Percentiles rank a stretch among this genome's conserved stretches.
Evolutionary conservation across 1,140 invertebrate genomes (phyloP).

Genomic region (Oreohelix idahoensis): DNA sequence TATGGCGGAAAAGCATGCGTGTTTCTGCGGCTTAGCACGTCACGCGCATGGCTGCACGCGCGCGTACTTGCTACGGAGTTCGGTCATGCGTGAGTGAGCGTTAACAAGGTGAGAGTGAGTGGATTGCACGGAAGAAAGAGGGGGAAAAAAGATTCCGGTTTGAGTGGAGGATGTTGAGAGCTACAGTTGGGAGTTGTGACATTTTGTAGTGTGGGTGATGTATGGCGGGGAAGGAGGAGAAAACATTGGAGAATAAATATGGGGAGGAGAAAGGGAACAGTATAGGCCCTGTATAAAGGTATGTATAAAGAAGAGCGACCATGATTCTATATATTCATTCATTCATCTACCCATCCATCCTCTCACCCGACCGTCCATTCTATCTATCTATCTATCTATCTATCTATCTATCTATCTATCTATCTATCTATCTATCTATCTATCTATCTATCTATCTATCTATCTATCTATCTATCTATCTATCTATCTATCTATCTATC

Average conservation of each 20-base stretch:
- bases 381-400: not conserved
- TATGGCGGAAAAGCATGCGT: slow-evolving; percentile 4
- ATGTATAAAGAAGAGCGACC: no score
- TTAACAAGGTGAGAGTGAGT: not conserved
- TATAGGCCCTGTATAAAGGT: no score
- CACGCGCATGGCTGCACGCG: slow-evolving; percentile 9
- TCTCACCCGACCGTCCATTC: no score
- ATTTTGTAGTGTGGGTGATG: not conserved
- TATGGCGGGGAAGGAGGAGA: not conserved
- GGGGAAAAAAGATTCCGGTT: not conserved
- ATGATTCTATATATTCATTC: no score
- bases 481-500: no score
- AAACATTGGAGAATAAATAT: not conserved
- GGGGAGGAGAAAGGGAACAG: not conserved
- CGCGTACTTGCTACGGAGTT: not conserved
- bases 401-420: no score
- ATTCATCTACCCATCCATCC: no score
- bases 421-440: no score
- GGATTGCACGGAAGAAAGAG: not conserved
- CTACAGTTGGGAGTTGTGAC: not conserved
- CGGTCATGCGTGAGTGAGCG: slow-evolving; percentile 1
- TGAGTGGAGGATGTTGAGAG: not conserved
- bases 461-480: no score
- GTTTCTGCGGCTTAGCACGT: not conserved
- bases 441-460: no score